Evolutionary conservation across 2,888 invertebrate species (phyloP), one percentile per base, ranked within the genome.

Genomic region (Palloptera scutellata): DNA sequence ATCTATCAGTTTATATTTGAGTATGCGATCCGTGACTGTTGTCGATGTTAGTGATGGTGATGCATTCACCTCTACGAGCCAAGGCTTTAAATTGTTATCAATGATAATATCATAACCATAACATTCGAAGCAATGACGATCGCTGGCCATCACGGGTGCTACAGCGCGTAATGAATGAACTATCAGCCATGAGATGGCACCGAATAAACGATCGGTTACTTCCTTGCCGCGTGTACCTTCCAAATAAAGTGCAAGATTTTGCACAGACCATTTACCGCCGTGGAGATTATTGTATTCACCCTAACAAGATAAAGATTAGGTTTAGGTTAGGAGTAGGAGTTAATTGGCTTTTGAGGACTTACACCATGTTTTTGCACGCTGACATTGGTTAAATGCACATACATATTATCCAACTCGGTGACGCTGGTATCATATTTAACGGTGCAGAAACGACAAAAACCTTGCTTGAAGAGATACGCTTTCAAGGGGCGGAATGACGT

Each of bases 61-160:
- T 1, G 97, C 96, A 81, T 97, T 97, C n/a, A 91, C 91, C 87
- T 96, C 96, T 63, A 96, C 93, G 12, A 96, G 86, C 96, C 96
- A 97, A 0, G 97, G 97, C 81, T 97, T 97, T 42, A 97, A 85
- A 78, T 92, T 91, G 80, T 96, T 93, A 82, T 97, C 97, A 75
- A 97, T 96, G 75, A 97, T 97, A 62, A 97, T 96, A 80, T 97
- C 97, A 67, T 83, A 97, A 52, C 97, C 97, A 80, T 97, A 98
- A 78, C 96, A 96, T 85, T 86, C 85, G 62, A 85, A 85, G 77
- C 92, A 92, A 77, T 92, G 92, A 54, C 91, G 87, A 84, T 97
- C 97, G 76, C 94, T 96, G 1, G 95, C 93, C 89, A 97, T 96
- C 13, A 96, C 93, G 1, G 95, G 94, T 8, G 95, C 91, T 0